phyloP scores from a whole-genome alignment of 2,113 vertebrate genomes.

The Bostrychus sinensis region DNA sequence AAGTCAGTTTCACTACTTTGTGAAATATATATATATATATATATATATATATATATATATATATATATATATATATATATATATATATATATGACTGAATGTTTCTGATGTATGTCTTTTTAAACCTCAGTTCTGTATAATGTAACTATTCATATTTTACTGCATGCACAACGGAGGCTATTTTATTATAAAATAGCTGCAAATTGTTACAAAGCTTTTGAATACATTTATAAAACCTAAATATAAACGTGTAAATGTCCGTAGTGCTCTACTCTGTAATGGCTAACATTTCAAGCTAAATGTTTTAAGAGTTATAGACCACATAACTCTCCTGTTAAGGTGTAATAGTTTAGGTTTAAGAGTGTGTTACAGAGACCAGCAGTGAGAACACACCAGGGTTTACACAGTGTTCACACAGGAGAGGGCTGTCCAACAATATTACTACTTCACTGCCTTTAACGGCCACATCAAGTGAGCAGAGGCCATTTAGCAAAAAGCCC shows the following conservation, averaged over 20 bases:
- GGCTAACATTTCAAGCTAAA: slow-evolving; percentile 10
- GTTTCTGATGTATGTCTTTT: too few species aligned
- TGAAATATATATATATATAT: too few species aligned
- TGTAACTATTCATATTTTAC: too few species aligned
- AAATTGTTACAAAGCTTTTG: not conserved
- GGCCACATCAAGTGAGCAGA: slow-evolving; percentile 40
- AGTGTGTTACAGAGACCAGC: slow-evolving; percentile 7
- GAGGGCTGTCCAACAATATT: slow-evolving; percentile 44
- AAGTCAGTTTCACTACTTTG: too few species aligned
- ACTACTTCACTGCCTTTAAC: slow-evolving; percentile 42
- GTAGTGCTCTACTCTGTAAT: not conserved
- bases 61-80: too few species aligned
- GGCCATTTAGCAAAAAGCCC: slow-evolving; percentile 53
- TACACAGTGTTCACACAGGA: slow-evolving; percentile 21
- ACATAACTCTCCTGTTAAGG: slow-evolving; percentile 1
- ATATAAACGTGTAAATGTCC: not conserved
- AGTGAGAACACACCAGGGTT: slow-evolving; percentile 23
- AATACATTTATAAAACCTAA: not conserved
- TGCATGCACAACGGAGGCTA: slow-evolving; percentile 14
- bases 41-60: too few species aligned
- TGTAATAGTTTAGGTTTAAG: slow-evolving; percentile 24
- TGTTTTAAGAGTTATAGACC: slow-evolving; percentile 17
- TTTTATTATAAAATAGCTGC: too few species aligned
- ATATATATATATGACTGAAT: too few species aligned
- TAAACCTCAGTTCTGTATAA: too few species aligned